Base-by-base conservation (phyloP, 2,888 invertebrate species). In the Tenthredo scrophulariae region DNA sequence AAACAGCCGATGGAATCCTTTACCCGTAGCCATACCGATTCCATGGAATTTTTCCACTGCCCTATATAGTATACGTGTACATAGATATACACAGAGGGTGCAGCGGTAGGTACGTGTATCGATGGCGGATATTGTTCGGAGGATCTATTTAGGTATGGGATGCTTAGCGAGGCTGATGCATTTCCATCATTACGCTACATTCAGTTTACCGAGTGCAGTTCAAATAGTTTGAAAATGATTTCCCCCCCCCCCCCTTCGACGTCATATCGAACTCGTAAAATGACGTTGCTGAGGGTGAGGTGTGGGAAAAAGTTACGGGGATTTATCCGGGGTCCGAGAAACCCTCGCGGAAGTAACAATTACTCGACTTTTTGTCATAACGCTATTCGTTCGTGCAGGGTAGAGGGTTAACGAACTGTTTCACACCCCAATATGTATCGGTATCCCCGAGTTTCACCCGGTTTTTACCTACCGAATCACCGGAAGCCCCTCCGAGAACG, bases 1-100 rank as follows among this genome's bases (percentile, higher is more conserved):
- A 67, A 67, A 67, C 67, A 67, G 26, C 67, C 67, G 67, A 67
- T 67, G 67, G 62, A 62, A 62, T 62, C 62, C 26, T 26, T 62
- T 13, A 26, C 26, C 62, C 10, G 26, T 26, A 26, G 62, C 62
- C 10, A 26, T 62, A 22, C 62, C 22, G 62, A 62, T 62, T 62
- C 26, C 22, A 62, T 62, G 62, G 26, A 62, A 62, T 62, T 62
- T 62, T 62, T 62, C 10, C 46, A 46, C 62, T 26, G 13, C 62
- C 13, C 10, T 62, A 62, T 22, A 26, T 1, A n/a, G n/a, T n/a
- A n/a, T n/a, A n/a, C n/a, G n/a, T n/a, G n/a, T n/a, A n/a, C n/a
- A n/a, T n/a, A n/a, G n/a, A 43, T 2, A 13, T 43, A 43, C 13
- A 9, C 43, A 33, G 33, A 33, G 6, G 10, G 40, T 43, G 40